phyloP scores from a whole-genome alignment of 2,797 vertebrate genomes.

The Huso huso region DNA sequence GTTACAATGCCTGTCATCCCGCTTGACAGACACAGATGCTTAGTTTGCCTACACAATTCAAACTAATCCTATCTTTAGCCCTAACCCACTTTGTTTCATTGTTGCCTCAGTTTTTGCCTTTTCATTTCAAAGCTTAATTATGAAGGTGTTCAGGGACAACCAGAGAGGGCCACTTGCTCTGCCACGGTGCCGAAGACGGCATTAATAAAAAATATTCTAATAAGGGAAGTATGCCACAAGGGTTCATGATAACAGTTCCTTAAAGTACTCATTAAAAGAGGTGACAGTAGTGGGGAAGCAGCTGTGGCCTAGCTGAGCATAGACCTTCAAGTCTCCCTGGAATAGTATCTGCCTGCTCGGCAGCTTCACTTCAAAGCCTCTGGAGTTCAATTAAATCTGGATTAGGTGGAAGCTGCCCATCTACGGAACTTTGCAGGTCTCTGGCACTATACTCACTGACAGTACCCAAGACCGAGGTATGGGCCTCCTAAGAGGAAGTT shows the following conservation, averaged over 20 bases:
- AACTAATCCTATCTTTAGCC: constrained; percentile 68
- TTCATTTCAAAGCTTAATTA: constrained; percentile 53
- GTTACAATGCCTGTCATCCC: constrained; percentile 64
- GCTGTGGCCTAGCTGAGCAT: constrained; percentile 59
- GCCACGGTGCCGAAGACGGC: constrained; percentile 26
- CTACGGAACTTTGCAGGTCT: constrained; percentile 55
- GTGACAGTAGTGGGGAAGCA: constrained; percentile 47
- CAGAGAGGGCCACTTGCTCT: constrained; percentile 42
- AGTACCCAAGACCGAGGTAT: constrained; percentile 60
- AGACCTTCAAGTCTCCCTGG: constrained; percentile 37
- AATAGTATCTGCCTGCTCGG: constrained; percentile 65
- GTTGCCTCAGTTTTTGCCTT: constrained; percentile 35
- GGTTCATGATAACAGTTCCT: constrained; percentile 35
- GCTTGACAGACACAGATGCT: constrained; percentile 60
- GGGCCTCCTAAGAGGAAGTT: constrained; percentile 56
- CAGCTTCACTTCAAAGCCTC: constrained; percentile 94
- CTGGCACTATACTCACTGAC: constrained; percentile 57
- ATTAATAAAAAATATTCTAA: constrained; percentile 64
- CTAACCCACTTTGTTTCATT: constrained; percentile 57
- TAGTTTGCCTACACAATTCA: constrained; percentile 55
- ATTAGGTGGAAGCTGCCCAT: constrained; percentile 78
- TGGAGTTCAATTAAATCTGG: constrained; percentile 99
- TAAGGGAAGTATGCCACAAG: constrained; percentile 26
- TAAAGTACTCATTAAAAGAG: constrained; percentile 61
- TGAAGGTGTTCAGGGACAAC: constrained; percentile 36